Base-by-base conservation (phyloP, 2,113 vertebrate genomes). In the Polypterus bichir region DNA sequence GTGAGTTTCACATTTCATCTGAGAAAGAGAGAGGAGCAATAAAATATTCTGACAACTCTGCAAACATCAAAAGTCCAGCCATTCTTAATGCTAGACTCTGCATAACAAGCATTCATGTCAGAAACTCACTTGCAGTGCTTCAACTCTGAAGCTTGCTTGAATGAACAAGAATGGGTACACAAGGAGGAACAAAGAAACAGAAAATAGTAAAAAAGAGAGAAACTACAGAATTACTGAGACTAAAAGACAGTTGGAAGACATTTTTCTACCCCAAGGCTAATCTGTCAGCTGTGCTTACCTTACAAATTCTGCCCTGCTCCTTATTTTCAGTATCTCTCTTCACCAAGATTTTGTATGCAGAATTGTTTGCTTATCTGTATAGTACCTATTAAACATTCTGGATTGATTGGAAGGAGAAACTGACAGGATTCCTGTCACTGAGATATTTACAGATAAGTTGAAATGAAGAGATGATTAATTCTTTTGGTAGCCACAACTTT, bases 301-400 rank as follows among this genome's bases (percentile, higher is more conserved):
- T 62, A 54, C 61, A 53, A 59, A 64, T 53, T 64, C 44, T 51
- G 56, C 63, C 9, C 44, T 7, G 4, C 44, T 51, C 5, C 49
- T 52, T 60, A 46, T 63, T 7, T 61, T 46, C 6, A 27, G 27
- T 27, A 27, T 9, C 1, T 66, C 48, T 59, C 11, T 54, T 53
- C 6, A 7, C 27, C 49, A 48, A 49, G 10, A 60, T 47, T 4
- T 54, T 49, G 9, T 48, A n/a, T 44, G 9, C 46, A 60, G 9
- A 7, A n/a, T 49, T 60, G 10, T 57, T 57, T 57, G 56, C 63
- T 67, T 72, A 68, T 76, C 64, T 72, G 64, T 75, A 65, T 67
- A 69, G 59, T 70, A 62, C 63, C 44, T 68, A 69, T 78, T 71
- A 69, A 44, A 44, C 7, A 44, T 45, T 58, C 44, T 45, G 44